Evolutionary conservation across 2,888 invertebrate genomes (phyloP).

Genomic region (Andrena praecox): DNA sequence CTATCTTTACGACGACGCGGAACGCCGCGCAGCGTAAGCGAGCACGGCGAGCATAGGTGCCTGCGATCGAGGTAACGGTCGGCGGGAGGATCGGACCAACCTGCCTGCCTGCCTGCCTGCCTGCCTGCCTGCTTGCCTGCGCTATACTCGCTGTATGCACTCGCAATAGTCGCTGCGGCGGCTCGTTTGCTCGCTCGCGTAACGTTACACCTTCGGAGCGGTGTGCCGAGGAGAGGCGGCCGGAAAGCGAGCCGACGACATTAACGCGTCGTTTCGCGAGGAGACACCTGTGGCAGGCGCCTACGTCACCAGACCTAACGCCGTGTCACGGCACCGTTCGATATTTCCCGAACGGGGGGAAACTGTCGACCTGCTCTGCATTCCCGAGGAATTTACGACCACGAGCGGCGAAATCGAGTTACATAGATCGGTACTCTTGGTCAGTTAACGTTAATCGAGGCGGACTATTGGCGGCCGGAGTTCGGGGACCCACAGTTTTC

Average conservation of each 20-base stretch:
- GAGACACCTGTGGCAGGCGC: constrained; percentile 55
- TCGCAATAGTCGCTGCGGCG: not conserved
- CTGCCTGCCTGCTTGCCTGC: not conserved
- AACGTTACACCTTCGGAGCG: not conserved
- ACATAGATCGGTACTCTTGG: constrained; percentile 1
- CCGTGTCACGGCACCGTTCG: constrained; percentile 28
- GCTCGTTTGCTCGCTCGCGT: not conserved
- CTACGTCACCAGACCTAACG: constrained; percentile 51
- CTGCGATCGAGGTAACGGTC: constrained; percentile 24
- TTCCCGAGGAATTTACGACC: constrained; percentile 37
- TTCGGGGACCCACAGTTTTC: no score
- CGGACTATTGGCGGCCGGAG: no score
- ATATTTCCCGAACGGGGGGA: constrained; percentile 40
- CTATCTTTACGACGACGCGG: constrained; percentile 37
- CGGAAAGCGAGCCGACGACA: constrained; percentile 32
- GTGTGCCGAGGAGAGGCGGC: constrained; percentile 19
- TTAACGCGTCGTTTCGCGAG: constrained; percentile 45
- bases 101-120: not conserved
- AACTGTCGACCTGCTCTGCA: constrained; percentile 40
- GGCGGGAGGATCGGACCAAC: not conserved
- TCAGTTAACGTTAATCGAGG: constrained; percentile 17
- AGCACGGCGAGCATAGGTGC: not conserved
- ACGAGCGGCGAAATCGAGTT: not conserved
- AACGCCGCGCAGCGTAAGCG: not conserved
- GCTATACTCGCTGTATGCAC: not conserved